Base-by-base conservation (phyloP, 2,888 invertebrate species). In the Nyleta sp. region DNA sequence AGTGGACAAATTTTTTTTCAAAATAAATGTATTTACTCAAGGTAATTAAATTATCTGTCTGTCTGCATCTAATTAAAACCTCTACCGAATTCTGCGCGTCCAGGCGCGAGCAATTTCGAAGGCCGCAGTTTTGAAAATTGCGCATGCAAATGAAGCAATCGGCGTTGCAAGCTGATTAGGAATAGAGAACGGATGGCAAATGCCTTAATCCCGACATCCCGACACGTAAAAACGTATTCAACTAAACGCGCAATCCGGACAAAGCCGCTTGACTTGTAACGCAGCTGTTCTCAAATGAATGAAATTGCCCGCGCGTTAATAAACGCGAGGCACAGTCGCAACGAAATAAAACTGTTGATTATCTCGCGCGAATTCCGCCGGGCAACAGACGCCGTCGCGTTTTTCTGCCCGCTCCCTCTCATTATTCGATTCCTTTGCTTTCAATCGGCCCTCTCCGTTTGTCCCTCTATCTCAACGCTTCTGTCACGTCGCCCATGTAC, bases 401-500 rank as follows among this genome's bases (percentile, higher is more conserved):
- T 59, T 57, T 50, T 59, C 6, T 46, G 18, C 15, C 18, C 48
- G 17, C 28, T 64, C 22, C 15, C 67, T 74, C 40, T 74, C 74
- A 59, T 68, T 68, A 68, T 40, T 62, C 40, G 28, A 55, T 42
- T 75, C 55, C 62, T 55, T 52, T 46, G 42, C 42, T 42, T 74
- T 59, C 53, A 53, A 68, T 75, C 52, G 74, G 38, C n/a, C 28
- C 48, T 15, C 18, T 71, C 57, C 18, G 50, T 55, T 35, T 46
- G 48, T 28, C 20, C 50, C 35, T 10, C 64, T 57, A 44, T 59
- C 44, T 70, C 70, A 50, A 59, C 57, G 65, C 17, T 70, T 70
- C 59, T 65, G 70, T 64, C 70, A 64, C 64, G 70, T 76, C 59
- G 57, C 33, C 31, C 24, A 28, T 64, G 64, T 70, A 28, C 64